Conservation (phyloP, 2,888 invertebrate genomes). For the Tinea semifulvella region DNA sequence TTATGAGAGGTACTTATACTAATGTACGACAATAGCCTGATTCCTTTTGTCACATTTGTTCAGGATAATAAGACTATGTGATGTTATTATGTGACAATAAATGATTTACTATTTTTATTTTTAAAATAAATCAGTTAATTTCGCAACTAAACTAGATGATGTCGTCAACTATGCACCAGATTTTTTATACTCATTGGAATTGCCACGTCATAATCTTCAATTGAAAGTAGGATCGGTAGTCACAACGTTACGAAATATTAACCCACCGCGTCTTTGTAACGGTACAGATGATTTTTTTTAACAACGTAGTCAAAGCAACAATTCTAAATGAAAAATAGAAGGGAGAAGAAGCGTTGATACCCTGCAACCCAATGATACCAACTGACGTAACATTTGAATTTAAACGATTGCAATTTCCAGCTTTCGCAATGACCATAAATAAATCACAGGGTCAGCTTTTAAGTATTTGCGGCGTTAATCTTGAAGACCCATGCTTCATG, state of each 20-base stretch:
- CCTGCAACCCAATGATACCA: slow-evolving; percentile 21
- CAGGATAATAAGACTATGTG: too few relatives aligned
- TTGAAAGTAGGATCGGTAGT: too few relatives aligned
- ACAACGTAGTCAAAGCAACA: slow-evolving; percentile 19
- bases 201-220: too few relatives aligned
- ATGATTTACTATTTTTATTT: too few relatives aligned
- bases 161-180: slow-evolving; percentile 20
- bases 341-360: slow-evolving; percentile 19
- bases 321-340: slow-evolving; percentile 20
- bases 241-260: slow-evolving; percentile 18
- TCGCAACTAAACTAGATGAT: slow-evolving; percentile 21
- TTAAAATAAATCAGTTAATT: slow-evolving; percentile 23
- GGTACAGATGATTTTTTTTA: slow-evolving; percentile 17
- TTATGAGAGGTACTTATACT: too few relatives aligned
- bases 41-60: too few relatives aligned
- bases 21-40: too few relatives aligned
- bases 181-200: slow-evolving; percentile 17
- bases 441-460: slow-evolving; percentile 19
- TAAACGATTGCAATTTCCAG: slow-evolving; percentile 19
- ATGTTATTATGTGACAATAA: too few relatives aligned
- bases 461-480: slow-evolving; percentile 17
- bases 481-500: too few relatives aligned
- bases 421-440: too few relatives aligned
- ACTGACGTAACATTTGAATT: too few relatives aligned
- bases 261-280: slow-evolving; percentile 19